Evolutionary conservation across 2,113 vertebrate genomes (phyloP).

Genomic region (Xiphias gladius): DNA sequence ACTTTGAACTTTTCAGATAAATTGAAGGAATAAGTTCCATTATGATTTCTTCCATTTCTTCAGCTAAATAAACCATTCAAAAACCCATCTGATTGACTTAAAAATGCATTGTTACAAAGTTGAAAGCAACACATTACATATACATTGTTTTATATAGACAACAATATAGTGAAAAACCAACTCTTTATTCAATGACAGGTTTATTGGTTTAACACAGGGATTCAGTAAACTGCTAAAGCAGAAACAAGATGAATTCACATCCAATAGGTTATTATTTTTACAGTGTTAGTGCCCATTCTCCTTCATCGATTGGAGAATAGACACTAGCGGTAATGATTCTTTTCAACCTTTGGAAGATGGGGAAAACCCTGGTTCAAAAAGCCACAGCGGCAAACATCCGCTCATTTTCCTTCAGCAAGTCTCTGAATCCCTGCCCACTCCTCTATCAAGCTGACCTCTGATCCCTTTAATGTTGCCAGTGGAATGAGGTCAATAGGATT

Average conservation of each 20-base stretch:
- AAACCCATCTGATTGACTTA: no score
- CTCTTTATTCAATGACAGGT: neutral
- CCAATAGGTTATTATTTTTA: neutral
- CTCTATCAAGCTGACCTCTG: conserved; percentile 11
- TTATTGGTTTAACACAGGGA: conserved; percentile 15
- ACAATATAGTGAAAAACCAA: neutral
- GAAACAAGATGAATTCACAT: neutral
- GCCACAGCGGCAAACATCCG: neutral
- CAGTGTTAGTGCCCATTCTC: neutral
- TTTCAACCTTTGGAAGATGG: neutral
- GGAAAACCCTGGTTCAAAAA: neutral
- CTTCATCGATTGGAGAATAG: neutral
- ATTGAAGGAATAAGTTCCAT: neutral
- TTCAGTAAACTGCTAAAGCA: neutral
- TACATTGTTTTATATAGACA: neutral
- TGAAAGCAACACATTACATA: neutral
- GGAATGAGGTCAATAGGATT: conserved; percentile 10
- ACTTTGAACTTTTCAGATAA: neutral
- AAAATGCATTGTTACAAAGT: neutral
- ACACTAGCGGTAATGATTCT: neutral
- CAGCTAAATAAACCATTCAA: neutral
- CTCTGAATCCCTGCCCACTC: neutral
- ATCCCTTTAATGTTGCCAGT: neutral
- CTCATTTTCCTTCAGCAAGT: neutral
- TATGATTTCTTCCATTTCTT: neutral